A percentile compares a stretch with the other conserved stretches of the same genome.
Conservation (phyloP, 2,113 vertebrate species). For the Cynoglossus semilaevis region DNA sequence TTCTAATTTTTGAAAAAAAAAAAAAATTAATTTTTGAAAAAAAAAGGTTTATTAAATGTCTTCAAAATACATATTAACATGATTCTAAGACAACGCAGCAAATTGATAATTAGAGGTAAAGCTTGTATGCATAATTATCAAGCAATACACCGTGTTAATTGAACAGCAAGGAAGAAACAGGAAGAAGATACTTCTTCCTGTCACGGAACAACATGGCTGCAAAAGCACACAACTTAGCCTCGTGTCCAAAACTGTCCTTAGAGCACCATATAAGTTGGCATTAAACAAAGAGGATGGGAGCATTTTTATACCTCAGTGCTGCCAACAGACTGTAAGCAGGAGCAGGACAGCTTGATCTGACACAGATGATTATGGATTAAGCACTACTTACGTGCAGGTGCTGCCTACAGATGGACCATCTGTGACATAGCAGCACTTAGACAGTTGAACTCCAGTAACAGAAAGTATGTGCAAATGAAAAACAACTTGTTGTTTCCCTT, state of each 20-base stretch:
- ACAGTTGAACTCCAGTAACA: constrained; percentile 11
- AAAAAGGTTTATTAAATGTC: too few relatives aligned
- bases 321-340: constrained; percentile 33
- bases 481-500: too few relatives aligned
- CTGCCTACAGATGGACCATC: constrained; percentile 36
- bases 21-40: too few relatives aligned
- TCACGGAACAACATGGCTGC: background rate
- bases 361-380: constrained; percentile 49
- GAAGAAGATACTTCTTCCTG: too few relatives aligned
- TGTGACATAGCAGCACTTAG: constrained; percentile 31
- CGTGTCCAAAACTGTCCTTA: background rate
- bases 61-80: too few relatives aligned
- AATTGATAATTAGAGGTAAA: too few relatives aligned
- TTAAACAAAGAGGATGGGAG: constrained; percentile 20
- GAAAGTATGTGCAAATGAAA: background rate
- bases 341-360: constrained; percentile 44
- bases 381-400: constrained; percentile 30
- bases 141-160: too few relatives aligned
- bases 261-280: constrained; percentile 21
- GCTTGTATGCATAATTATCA: too few relatives aligned
- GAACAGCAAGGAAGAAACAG: too few relatives aligned
- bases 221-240: constrained; percentile 1
- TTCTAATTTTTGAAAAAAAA: too few relatives aligned
- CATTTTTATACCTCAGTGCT: constrained; percentile 41
- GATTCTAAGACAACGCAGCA: too few relatives aligned